Conservation (phyloP, 2,888 invertebrate genomes). For the Frankliniella fusca region DNA sequence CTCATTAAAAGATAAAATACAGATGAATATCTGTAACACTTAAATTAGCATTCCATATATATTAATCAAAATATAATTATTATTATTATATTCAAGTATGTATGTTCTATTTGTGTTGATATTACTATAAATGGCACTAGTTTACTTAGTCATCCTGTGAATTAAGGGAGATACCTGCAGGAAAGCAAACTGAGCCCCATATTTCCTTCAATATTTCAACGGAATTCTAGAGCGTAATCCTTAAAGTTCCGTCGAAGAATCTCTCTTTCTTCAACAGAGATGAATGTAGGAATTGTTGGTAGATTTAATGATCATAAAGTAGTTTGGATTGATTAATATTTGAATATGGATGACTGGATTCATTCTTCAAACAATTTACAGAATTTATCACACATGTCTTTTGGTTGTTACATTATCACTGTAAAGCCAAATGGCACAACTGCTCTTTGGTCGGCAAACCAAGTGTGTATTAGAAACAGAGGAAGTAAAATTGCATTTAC, state of each 20-base stretch:
- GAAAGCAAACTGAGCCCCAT: conserved; percentile 12
- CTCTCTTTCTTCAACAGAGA: conserved; percentile 10
- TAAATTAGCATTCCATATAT: neutral
- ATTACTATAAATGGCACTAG: neutral
- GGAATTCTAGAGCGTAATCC: neutral
- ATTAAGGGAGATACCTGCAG: conserved; percentile 19
- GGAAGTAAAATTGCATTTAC: no score
- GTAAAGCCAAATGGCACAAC: no score
- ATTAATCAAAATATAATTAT: neutral
- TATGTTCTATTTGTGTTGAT: neutral
- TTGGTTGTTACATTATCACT: no score
- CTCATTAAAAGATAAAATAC: neutral
- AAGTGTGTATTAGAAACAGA: no score
- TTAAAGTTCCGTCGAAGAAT: neutral
- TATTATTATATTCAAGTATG: neutral
- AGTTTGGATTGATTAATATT: no score
- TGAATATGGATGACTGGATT: no score
- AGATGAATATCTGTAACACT: neutral
- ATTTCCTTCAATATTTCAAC: conserved; percentile 8
- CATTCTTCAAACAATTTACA: no score
- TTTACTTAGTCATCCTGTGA: neutral
- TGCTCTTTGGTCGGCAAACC: no score
- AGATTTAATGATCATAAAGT: no score
- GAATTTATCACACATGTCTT: no score
- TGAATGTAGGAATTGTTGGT: neutral